A percentile compares a stretch with the other conserved stretches of the same genome.
Evolutionary conservation across 1,140 invertebrate species (phyloP).

Genomic region (Dreissena rostriformis): DNA sequence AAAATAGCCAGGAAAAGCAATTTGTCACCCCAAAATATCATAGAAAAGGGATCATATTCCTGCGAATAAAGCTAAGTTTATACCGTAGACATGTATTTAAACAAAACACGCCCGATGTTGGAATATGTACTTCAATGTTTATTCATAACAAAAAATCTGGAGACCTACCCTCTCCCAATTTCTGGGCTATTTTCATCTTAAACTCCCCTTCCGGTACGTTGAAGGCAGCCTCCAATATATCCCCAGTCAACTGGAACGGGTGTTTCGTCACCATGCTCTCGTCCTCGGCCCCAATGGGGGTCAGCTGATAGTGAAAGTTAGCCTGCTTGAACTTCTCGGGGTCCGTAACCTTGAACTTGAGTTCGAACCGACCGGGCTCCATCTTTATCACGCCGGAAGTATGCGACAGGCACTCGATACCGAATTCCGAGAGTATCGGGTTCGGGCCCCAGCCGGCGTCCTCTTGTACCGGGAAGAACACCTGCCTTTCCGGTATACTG

Average conservation of each 20-base stretch:
- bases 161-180: conserved; percentile 29
- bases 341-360: conserved; percentile 47
- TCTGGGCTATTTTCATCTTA: conserved; percentile 51
- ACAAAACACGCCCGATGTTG: too few species aligned
- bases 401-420: conserved; percentile 59
- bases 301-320: conserved; percentile 11
- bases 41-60: too few species aligned
- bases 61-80: too few species aligned
- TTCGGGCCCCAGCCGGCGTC: conserved; percentile 70
- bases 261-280: not conserved
- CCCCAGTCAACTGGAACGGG: conserved; percentile 47
- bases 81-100: too few species aligned
- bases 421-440: conserved; percentile 52
- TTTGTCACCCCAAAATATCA: too few species aligned
- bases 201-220: conserved; percentile 52
- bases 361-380: conserved; percentile 36
- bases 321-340: conserved; percentile 34
- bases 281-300: conserved; percentile 26
- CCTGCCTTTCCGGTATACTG: conserved; percentile 61
- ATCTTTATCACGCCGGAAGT: conserved; percentile 49
- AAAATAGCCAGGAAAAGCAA: too few species aligned
- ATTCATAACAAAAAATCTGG: too few species aligned
- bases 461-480: conserved; percentile 66
- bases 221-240: conserved; percentile 54
- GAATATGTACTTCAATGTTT: too few species aligned